A percentile compares a stretch with the other conserved stretches of the same genome.
Evolutionary conservation across 2,888 invertebrate species (phyloP).

Genomic region (Acanthosoma haemorrhoidale): DNA sequence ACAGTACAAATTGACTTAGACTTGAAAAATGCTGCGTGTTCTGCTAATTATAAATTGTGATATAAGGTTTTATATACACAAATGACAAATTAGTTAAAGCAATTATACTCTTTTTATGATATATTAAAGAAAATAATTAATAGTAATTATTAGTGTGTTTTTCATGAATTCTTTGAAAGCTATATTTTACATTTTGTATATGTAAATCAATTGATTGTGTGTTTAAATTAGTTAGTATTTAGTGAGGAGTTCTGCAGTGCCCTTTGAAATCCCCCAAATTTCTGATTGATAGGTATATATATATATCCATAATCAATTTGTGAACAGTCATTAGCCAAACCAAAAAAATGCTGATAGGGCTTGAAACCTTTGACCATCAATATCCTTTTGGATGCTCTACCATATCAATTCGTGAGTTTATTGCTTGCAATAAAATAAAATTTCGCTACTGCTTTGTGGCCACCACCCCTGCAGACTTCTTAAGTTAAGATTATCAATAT

Average conservation of each 20-base stretch:
- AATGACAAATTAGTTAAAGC: too few species aligned
- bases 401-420: neutral
- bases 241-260: neutral
- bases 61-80: too few species aligned
- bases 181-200: neutral
- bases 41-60: too few species aligned
- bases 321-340: too few species aligned
- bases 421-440: too few species aligned
- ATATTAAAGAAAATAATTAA: too few species aligned
- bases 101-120: too few species aligned
- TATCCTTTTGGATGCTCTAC: neutral
- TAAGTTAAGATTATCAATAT: neutral
- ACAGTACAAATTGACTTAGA: neutral
- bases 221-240: neutral
- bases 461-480: neutral
- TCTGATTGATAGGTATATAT: neutral
- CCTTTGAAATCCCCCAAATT: neutral
- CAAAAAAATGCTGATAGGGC: too few species aligned
- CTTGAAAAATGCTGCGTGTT: conserved; percentile 11
- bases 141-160: neutral
- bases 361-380: too few species aligned
- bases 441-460: neutral
- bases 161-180: neutral
- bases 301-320: neutral
- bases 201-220: neutral